Evolutionary conservation across 1,140 invertebrate genomes (phyloP).

Genomic region (Rhagoletis pomonella): DNA sequence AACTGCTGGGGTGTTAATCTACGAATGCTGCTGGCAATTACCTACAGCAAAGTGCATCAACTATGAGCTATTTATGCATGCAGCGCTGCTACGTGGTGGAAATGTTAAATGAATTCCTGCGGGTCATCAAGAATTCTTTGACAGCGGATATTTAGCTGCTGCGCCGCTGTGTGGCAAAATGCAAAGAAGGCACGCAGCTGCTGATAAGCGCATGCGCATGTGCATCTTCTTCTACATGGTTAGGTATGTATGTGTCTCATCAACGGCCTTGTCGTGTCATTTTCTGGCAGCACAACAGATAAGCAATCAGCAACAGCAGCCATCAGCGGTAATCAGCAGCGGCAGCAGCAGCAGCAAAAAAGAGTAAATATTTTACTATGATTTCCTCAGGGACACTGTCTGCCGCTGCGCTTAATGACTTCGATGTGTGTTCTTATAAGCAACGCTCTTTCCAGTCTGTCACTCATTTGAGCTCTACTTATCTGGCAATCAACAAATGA

Average conservation of each 20-base stretch:
- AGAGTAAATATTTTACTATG: not conserved
- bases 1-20: not conserved
- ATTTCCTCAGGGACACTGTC: conserved; percentile 24
- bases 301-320: not conserved
- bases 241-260: not conserved
- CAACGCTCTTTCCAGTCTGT: not conserved
- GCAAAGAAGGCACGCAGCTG: not conserved
- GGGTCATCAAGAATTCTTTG: conserved; percentile 11
- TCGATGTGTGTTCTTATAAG: not conserved
- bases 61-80: not conserved
- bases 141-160: not conserved
- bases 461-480: conserved; percentile 3
- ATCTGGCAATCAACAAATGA: not conserved
- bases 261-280: no score
- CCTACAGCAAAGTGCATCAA: not conserved
- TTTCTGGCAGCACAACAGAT: no score
- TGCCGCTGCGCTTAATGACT: conserved; percentile 26
- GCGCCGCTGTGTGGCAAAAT: no score
- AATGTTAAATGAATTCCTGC: conserved; percentile 17
- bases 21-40: not conserved
- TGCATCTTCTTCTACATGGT: not conserved
- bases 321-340: not conserved
- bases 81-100: not conserved
- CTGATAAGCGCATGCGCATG: conserved; percentile 13
- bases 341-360: not conserved